These are phyloP conservation scores for Numenius arquata DNA, from an alignment of 2,113 vertebrate species.

Conservation along the genomic window DNA sequence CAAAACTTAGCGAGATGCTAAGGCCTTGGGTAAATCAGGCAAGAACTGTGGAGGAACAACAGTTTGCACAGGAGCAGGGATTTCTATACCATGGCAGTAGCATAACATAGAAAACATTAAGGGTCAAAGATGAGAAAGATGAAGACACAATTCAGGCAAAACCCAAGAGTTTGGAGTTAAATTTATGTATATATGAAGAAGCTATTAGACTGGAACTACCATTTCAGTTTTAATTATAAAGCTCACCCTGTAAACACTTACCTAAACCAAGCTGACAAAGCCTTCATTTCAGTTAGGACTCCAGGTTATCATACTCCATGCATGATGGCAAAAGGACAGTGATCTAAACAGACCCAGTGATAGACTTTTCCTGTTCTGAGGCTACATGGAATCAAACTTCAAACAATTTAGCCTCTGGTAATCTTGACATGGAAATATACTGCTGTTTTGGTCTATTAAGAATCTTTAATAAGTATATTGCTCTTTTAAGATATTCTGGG, in stretches of 20 bases:
- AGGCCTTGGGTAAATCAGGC: neutral
- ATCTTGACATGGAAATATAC: neutral
- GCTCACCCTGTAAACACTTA: neutral
- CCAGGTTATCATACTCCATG: neutral
- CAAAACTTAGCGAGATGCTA: neutral
- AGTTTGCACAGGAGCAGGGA: neutral
- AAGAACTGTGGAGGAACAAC: neutral
- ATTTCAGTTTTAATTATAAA: neutral
- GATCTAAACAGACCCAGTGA: neutral
- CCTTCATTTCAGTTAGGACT: neutral
- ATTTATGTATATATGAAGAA: neutral
- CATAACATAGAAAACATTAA: neutral
- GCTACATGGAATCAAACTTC: neutral
- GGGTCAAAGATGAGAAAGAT: neutral
- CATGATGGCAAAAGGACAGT: neutral
- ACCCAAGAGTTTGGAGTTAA: neutral
- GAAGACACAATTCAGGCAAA: neutral
- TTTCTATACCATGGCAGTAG: neutral
- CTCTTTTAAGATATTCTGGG: neutral
- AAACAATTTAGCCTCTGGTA: neutral
- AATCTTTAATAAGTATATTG: neutral
- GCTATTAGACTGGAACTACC: neutral
- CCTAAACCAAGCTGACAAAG: neutral
- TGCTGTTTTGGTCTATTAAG: neutral
- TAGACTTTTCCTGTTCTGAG: neutral